These are phyloP conservation scores for Chaetops frenatus DNA, from an alignment of 2,113 vertebrate species.

Conservation along the genomic window DNA sequence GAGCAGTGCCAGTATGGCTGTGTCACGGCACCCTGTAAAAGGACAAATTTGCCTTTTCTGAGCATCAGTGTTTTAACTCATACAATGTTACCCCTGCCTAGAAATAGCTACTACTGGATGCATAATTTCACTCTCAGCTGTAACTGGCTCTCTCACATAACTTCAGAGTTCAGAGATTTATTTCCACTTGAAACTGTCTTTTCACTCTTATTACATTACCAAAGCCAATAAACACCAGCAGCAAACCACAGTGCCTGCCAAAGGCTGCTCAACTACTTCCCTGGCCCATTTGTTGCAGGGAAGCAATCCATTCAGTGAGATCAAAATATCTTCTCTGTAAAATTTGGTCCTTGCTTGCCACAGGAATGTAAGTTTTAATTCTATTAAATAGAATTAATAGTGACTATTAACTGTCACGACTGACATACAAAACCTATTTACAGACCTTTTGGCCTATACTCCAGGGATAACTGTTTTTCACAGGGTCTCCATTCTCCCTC, in stretches of 20 bases:
- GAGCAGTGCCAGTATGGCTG: neutral
- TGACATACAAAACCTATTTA: neutral
- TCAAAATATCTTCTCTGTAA: neutral
- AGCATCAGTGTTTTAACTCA: neutral
- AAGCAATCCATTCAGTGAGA: neutral
- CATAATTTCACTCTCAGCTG: neutral
- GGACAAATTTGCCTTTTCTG: neutral
- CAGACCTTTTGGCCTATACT: neutral
- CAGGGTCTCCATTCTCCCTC: neutral
- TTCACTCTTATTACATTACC: neutral
- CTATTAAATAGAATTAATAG: neutral
- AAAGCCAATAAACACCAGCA: neutral
- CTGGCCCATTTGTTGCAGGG: neutral
- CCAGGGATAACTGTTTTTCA: neutral
- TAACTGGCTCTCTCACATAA: neutral
- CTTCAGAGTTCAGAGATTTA: neutral
- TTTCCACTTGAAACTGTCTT: neutral
- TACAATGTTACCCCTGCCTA: neutral
- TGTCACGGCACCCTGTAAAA: neutral
- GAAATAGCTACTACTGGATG: neutral
- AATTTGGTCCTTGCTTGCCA: neutral
- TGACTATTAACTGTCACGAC: neutral
- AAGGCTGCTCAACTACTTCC: neutral
- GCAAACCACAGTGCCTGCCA: neutral
- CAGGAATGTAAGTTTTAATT: neutral